Conservation (phyloP, 2,888 invertebrate genomes). For the Amblyjoppa proteus region DNA sequence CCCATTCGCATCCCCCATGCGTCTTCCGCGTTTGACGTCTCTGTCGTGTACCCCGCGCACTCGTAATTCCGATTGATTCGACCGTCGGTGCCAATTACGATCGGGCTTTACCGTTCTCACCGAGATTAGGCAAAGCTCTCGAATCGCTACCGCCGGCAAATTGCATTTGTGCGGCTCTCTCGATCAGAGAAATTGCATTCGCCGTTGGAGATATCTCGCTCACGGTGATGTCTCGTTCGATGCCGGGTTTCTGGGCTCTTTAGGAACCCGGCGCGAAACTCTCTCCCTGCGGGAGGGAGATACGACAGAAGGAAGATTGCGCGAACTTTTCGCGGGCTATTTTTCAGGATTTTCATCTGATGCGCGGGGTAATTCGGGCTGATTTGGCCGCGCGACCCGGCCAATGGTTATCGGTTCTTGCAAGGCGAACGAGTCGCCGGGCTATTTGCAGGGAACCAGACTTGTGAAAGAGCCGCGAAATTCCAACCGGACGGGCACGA, state of each 20-base stretch:
- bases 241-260: neutral
- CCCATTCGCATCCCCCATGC: conserved; percentile 47
- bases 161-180: conserved; percentile 46
- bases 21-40: conserved; percentile 40
- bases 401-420: neutral
- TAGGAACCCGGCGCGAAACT: neutral
- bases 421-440: neutral
- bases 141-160: conserved; percentile 24
- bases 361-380: neutral
- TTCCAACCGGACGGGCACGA: no score
- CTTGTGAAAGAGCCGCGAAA: no score
- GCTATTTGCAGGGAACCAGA: no score
- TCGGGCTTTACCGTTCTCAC: conserved; percentile 11
- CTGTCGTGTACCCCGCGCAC: conserved; percentile 5
- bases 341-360: neutral
- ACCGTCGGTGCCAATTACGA: conserved; percentile 53
- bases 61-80: conserved; percentile 60
- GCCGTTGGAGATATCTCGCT: conserved; percentile 32
- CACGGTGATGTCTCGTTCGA: neutral
- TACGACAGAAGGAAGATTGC: neutral
- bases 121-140: conserved; percentile 51
- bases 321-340: neutral
- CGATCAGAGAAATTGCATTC: conserved; percentile 56
- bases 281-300: conserved; percentile 7
- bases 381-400: no score